These are phyloP conservation scores for Dendrolimus pini DNA, from an alignment of 2,888 invertebrate species.

Conservation along the genomic window DNA sequence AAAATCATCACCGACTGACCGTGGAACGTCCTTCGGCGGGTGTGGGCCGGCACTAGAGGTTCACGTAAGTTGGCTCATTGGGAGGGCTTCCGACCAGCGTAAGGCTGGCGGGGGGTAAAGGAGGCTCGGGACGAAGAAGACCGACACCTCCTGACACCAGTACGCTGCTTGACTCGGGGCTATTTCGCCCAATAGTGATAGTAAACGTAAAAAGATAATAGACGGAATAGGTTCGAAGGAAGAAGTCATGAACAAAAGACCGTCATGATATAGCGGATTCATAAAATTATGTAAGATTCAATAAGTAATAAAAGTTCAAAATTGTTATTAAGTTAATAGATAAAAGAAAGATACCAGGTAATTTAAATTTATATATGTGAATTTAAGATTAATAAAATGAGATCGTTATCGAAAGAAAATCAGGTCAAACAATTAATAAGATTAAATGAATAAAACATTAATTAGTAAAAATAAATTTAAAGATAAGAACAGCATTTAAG, in stretches of 20 bases:
- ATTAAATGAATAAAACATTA: too few species aligned
- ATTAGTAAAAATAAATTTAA: too few species aligned
- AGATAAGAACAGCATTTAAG: too few species aligned
- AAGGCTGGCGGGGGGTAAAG: conserved; percentile 53
- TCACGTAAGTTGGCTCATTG: conserved; percentile 95
- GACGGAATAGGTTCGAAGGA: background rate
- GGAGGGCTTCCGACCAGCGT: conserved; percentile 77
- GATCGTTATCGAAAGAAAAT: too few species aligned
- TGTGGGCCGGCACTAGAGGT: conserved; percentile 85
- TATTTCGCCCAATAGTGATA: conserved; percentile 22
- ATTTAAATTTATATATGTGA: too few species aligned
- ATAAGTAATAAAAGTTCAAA: too few species aligned
- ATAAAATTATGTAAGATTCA: too few species aligned
- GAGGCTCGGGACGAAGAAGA: conserved; percentile 73
- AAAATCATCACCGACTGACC: conserved; percentile 42
- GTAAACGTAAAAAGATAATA: conserved; percentile 1
- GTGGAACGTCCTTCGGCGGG: conserved; percentile 54
- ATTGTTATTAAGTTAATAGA: too few species aligned
- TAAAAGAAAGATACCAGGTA: too few species aligned
- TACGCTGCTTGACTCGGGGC: conserved; percentile 78
- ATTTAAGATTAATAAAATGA: too few species aligned
- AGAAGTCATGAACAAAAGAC: background rate
- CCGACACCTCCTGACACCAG: conserved; percentile 68
- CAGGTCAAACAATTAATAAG: too few species aligned
- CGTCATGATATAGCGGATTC: too few species aligned